These are phyloP conservation scores for Struthidea cinerea DNA, from an alignment of 2,113 vertebrate genomes.

Conservation along the genomic window DNA sequence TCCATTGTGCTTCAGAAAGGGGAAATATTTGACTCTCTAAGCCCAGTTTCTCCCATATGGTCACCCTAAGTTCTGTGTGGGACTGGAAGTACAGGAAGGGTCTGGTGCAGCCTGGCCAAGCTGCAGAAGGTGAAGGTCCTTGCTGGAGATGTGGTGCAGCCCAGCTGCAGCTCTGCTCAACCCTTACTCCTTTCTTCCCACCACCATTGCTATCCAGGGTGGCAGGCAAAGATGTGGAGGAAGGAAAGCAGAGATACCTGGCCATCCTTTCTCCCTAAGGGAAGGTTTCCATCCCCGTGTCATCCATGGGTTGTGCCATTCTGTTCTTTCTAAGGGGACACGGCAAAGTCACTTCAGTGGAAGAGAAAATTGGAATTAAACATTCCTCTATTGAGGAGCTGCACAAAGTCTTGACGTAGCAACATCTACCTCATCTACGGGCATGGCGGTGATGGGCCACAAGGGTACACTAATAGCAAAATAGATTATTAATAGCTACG, in stretches of 20 bases:
- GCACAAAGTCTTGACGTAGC: not conserved
- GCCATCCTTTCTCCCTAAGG: not conserved
- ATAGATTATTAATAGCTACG: not conserved
- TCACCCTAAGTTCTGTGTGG: rapidly evolving
- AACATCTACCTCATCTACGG: not conserved
- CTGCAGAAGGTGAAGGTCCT: not conserved
- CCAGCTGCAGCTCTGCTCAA: not conserved
- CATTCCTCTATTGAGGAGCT: not conserved
- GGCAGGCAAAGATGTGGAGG: not conserved
- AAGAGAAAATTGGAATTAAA: not conserved
- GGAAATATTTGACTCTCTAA: not conserved
- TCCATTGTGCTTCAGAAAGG: not conserved
- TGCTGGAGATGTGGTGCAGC: not conserved
- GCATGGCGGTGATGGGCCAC: not conserved
- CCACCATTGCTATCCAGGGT: not conserved
- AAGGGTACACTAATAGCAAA: not conserved
- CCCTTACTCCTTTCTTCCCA: not conserved
- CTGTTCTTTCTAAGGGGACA: not conserved
- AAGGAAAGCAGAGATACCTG: not conserved
- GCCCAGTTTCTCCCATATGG: rapidly evolving
- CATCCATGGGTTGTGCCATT: not conserved
- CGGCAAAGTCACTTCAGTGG: not conserved
- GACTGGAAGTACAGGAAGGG: rapidly evolving
- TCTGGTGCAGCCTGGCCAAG: not conserved
- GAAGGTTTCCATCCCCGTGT: not conserved